A percentile compares a stretch with the other conserved stretches of the same genome.
phyloP scores from a whole-genome alignment of 2,113 vertebrate species.

The Mesitornis unicolor region DNA sequence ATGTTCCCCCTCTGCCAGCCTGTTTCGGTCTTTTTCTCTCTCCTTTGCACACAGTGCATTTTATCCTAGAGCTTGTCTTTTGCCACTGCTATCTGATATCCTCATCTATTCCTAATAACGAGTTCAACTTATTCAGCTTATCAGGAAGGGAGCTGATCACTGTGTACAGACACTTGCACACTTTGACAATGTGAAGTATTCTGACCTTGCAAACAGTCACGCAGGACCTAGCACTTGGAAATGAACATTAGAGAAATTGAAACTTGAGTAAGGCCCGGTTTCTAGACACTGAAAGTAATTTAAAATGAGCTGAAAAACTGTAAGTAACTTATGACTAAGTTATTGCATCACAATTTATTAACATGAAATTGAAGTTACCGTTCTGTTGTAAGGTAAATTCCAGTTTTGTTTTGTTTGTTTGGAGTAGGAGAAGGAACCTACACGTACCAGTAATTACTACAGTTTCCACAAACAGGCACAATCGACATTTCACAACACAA shows the following conservation, averaged over 20 bases:
- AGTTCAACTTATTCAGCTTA: not conserved
- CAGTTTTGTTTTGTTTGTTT: not conserved
- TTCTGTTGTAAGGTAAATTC: not conserved
- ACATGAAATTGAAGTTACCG: not conserved
- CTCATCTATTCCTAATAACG: not conserved
- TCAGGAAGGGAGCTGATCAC: not conserved
- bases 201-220: not conserved
- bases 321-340: not conserved
- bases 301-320: not conserved
- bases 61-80: not conserved
- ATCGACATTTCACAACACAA: not conserved
- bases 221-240: not conserved
- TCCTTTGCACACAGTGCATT: not conserved
- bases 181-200: not conserved
- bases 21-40: not conserved
- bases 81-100: not conserved
- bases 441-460: not conserved
- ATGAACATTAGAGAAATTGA: not conserved
- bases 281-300: not conserved
- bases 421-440: not conserved
- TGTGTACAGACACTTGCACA: not conserved
- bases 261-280: not conserved
- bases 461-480: not conserved
- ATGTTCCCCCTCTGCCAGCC: not conserved
- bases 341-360: conserved; percentile 14